These are phyloP conservation scores for Petrocephalus zakoni DNA, from an alignment of 2,113 vertebrate genomes.

Conservation along the genomic window DNA sequence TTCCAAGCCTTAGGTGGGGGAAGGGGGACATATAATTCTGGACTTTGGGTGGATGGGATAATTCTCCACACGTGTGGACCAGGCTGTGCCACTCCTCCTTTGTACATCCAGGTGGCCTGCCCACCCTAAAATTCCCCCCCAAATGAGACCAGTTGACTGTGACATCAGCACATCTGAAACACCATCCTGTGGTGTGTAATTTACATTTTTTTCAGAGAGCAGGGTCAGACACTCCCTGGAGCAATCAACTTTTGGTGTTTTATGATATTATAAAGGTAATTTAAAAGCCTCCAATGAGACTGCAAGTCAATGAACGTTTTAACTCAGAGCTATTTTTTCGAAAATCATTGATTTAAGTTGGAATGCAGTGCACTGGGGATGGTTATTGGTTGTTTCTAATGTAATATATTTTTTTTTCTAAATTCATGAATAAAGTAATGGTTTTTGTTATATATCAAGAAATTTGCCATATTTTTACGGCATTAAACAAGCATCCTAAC, in stretches of 20 bases:
- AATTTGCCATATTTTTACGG: background rate
- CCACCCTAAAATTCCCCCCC: background rate
- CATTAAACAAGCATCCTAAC: background rate
- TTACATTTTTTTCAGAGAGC: background rate
- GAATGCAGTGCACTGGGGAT: too few species aligned
- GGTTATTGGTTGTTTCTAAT: too few species aligned
- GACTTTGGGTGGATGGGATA: slow-evolving; percentile 28
- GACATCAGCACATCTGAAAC: background rate
- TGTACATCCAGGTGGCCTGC: background rate
- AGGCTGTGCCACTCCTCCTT: background rate
- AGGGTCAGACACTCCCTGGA: background rate
- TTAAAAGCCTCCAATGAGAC: too few species aligned
- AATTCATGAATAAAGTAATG: background rate
- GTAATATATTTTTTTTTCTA: background rate
- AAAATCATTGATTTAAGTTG: too few species aligned
- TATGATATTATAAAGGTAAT: too few species aligned
- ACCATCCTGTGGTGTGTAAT: background rate
- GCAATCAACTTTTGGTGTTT: background rate
- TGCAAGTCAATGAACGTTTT: too few species aligned
- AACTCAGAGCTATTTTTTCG: too few species aligned
- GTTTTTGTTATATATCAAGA: background rate
- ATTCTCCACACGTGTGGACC: slow-evolving; percentile 31
- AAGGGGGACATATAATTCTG: slow-evolving; percentile 23
- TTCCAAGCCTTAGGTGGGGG: slow-evolving; percentile 19
- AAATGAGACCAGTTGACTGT: background rate